phyloP scores from a whole-genome alignment of 2,797 vertebrate species.

The Gouania willdenowi region DNA sequence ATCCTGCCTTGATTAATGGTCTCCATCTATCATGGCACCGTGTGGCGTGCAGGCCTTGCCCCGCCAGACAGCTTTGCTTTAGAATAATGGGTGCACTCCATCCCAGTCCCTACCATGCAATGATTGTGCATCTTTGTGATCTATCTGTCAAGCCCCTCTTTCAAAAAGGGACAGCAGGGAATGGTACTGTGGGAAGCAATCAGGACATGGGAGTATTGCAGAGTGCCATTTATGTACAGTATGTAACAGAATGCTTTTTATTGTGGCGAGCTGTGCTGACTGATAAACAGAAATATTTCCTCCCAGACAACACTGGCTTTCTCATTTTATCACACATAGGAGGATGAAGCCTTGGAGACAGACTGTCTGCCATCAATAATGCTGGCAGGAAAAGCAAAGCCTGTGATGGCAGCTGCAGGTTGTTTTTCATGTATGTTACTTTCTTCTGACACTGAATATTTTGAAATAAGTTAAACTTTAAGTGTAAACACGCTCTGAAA shows the following conservation, averaged over 20 bases:
- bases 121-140: conserved; percentile 74
- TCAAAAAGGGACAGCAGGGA: conserved; percentile 63
- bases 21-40: conserved; percentile 74
- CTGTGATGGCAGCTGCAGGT: conserved; percentile 47
- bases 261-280: conserved; percentile 40
- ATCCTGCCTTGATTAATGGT: conserved; percentile 76
- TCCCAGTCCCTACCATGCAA: conserved; percentile 58
- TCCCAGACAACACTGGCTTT: conserved; percentile 20
- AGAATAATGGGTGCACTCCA: conserved; percentile 76
- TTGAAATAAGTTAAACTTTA: conserved; percentile 24
- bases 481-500: background rate
- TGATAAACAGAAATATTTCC: conserved; percentile 55
- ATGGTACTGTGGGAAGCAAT: conserved; percentile 44
- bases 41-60: conserved; percentile 63
- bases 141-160: conserved; percentile 63
- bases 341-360: conserved; percentile 52
- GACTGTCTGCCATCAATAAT: conserved; percentile 58
- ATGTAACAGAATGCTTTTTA: conserved; percentile 39
- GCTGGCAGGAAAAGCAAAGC: conserved; percentile 44
- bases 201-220: conserved; percentile 30
- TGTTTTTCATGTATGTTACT: conserved; percentile 20
- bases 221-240: conserved; percentile 43
- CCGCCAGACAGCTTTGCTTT: conserved; percentile 76
- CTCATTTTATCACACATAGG: conserved; percentile 47
- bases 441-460: conserved; percentile 12